A percentile compares a stretch with the other conserved stretches of the same genome.
These are phyloP conservation scores for Luidia sarsii DNA, from an alignment of 53 echinoderm and acorn worm genomes.

Conservation along the genomic window DNA sequence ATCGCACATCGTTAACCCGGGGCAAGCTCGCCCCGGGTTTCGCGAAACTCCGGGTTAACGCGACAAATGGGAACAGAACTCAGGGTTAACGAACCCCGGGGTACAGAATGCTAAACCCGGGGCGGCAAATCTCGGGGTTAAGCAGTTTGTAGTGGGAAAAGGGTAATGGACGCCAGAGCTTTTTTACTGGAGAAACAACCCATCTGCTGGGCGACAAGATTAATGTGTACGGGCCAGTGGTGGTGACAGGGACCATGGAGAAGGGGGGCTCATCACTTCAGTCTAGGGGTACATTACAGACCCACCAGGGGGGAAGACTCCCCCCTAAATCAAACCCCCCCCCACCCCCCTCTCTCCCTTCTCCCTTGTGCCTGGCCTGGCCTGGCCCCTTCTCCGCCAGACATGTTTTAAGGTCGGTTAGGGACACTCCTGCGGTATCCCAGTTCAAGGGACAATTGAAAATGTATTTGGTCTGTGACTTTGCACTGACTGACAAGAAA, in stretches of 20 bases:
- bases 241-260: conserved; percentile 49
- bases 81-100: too few species aligned
- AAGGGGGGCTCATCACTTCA: conserved; percentile 13
- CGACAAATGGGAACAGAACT: too few species aligned
- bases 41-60: too few species aligned
- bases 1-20: too few species aligned
- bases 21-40: too few species aligned
- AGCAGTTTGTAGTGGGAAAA: too few species aligned
- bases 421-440: conserved; percentile 14
- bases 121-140: too few species aligned
- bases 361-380: background rate
- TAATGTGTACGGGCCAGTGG: conserved; percentile 36
- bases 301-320: conserved; percentile 31
- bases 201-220: conserved; percentile 37
- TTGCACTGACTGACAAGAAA: conserved; percentile 25
- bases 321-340: conserved; percentile 43
- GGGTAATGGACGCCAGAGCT: background rate
- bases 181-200: conserved; percentile 24
- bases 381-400: background rate
- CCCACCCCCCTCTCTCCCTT: conserved; percentile 13
- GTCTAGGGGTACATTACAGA: background rate
- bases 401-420: conserved; percentile 13
- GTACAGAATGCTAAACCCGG: too few species aligned
- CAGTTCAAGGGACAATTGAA: conserved; percentile 30
- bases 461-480: conserved; percentile 33